A percentile compares a stretch with the other conserved stretches of the same genome.
phyloP scores from a whole-genome alignment of 2,113 vertebrate genomes.

The Oncorhynchus mykiss region DNA sequence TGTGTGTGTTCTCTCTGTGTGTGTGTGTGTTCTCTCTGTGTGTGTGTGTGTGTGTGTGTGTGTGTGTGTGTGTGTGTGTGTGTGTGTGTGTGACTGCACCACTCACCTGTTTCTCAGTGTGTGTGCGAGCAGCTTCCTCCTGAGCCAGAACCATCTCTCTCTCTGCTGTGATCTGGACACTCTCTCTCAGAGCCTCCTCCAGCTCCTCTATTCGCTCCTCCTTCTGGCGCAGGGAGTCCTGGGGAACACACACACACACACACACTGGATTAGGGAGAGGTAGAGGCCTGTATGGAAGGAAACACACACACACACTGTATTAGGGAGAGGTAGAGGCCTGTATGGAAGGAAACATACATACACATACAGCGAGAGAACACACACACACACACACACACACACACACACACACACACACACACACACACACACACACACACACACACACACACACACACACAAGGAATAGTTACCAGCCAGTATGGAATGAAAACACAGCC shows the following conservation, averaged over 20 bases:
- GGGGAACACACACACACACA: constrained; percentile 1
- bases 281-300: too few species aligned
- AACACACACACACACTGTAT: background rate
- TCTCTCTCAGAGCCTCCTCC: constrained; percentile 96
- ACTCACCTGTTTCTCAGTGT: constrained; percentile 89
- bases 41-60: too few species aligned
- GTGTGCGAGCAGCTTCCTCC: constrained; percentile 90
- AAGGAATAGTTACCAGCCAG: too few species aligned
- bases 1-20: too few species aligned
- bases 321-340: too few species aligned
- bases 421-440: too few species aligned
- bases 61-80: constrained; percentile 4
- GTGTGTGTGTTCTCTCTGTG: too few species aligned
- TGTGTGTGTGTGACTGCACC: constrained; percentile 24
- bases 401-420: too few species aligned
- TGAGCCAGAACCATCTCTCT: constrained; percentile 97
- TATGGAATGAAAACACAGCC: too few species aligned
- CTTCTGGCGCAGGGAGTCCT: constrained; percentile 93
- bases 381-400: too few species aligned
- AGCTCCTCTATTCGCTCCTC: constrained; percentile 97
- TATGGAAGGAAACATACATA: too few species aligned
- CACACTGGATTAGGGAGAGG: background rate
- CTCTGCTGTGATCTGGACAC: constrained; percentile 98
- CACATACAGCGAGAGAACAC: too few species aligned
- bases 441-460: background rate